Percentiles rank a stretch among this genome's conserved stretches.
These are phyloP conservation scores for Enteromius treurensis DNA, from an alignment of 2,797 vertebrate genomes.

Conservation along the genomic window DNA sequence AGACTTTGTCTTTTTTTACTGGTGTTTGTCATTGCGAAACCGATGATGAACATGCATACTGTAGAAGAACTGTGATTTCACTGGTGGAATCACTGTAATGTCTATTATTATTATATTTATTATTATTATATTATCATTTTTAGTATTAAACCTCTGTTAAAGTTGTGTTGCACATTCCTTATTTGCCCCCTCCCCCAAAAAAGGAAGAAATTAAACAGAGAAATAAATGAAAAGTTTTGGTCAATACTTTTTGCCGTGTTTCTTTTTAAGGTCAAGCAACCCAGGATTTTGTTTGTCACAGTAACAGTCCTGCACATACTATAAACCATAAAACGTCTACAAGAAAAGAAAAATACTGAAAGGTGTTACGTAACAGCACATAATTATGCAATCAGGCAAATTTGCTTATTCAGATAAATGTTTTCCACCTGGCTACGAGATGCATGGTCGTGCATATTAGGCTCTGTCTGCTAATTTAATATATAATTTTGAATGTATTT, in stretches of 20 bases:
- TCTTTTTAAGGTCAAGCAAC: neutral
- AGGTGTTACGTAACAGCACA: neutral
- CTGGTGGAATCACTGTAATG: slow-evolving; percentile 50
- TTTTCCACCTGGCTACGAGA: neutral
- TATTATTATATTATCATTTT: slow-evolving; percentile 14
- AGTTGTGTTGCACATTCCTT: slow-evolving; percentile 33
- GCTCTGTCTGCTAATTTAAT: neutral
- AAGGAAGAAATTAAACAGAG: neutral
- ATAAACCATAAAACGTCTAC: neutral
- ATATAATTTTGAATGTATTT: neutral
- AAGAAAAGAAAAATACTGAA: neutral
- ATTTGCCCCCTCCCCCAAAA: neutral
- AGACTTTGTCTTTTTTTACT: slow-evolving; percentile 8
- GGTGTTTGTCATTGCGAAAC: slow-evolving; percentile 21
- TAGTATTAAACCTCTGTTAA: slow-evolving; percentile 24
- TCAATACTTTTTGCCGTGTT: neutral
- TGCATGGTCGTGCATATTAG: neutral
- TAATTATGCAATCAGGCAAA: neutral
- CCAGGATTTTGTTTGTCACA: neutral
- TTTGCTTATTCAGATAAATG: neutral
- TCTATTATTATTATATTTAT: slow-evolving; percentile 27
- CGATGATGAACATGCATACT: slow-evolving; percentile 33
- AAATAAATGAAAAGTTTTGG: slow-evolving; percentile 9
- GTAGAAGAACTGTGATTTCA: slow-evolving; percentile 44
- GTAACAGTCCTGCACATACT: neutral